Base-by-base conservation (phyloP, 2,113 vertebrate genomes). In the Callaeas wilsoni region DNA sequence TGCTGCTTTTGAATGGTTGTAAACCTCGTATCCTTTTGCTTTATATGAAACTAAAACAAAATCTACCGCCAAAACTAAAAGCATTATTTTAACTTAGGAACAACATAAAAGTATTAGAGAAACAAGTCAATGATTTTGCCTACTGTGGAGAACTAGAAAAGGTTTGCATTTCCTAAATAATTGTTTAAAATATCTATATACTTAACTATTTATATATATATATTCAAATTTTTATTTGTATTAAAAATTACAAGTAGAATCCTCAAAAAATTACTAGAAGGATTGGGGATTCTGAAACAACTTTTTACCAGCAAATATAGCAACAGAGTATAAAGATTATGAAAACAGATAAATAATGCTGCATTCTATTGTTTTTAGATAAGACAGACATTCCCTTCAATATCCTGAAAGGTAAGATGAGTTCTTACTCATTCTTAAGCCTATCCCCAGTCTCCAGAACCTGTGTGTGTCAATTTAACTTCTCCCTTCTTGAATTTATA, bases 321-420 rank as follows among this genome's bases (percentile, higher is more conserved):
- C 50, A 95, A 94, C n/a, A 76, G 17, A 89, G 71, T 50, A 76
- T 53, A 96, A 94, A 96, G 32, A 89, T 87, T 73, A 95, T 62
- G 63, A 91, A 93, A 96, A 90, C 39, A 89, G 90, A 92, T 81
- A 93, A 22, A 22, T 64, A 64, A 16, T 46, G 7, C 44, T 85
- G n/a, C 70, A 53, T 67, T 94, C 69, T 73, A 47, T 81, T 96
- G 23, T 89, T 88, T 91, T 88, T 92, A 55, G 7, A 7, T 90
- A 77, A 73, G 22, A 67, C 12, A 90, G 79, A 60, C 63, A 92
- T 95, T 85, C 73, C 32, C 56, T 95, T 90, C 59, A 84, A 44
- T 57, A 88, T 42, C 55, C 91, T 94, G 93, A 96, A 94, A 96
- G 73, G 53, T 76, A 93, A 95, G 67, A 9, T 25, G 65, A 60